A percentile compares a stretch with the other conserved stretches of the same genome.
Evolutionary conservation across 2,113 vertebrate species (phyloP).

Genomic region (Psettodes erumei): DNA sequence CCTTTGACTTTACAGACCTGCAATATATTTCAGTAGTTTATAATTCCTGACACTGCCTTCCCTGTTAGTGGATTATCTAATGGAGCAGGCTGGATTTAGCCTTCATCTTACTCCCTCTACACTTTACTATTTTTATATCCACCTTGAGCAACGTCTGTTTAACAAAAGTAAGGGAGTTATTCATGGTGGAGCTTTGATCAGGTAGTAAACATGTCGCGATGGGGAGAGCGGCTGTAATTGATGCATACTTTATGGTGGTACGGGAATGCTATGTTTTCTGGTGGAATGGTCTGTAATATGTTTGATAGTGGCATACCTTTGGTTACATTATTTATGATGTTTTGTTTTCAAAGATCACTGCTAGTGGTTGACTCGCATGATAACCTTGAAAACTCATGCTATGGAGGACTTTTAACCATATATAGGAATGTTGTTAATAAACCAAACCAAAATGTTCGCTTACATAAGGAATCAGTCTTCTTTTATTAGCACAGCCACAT

Average conservation of each 20-base stretch:
- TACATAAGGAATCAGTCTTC: background rate
- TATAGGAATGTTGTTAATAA: background rate
- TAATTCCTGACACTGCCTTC: conserved; percentile 16
- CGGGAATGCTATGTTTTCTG: too few relatives aligned
- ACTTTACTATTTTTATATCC: conserved; percentile 43
- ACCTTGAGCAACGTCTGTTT: conserved; percentile 40
- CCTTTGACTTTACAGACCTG: background rate
- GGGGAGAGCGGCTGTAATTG: background rate
- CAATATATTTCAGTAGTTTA: conserved; percentile 6
- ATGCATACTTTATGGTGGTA: too few relatives aligned
- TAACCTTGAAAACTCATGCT: background rate
- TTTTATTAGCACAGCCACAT: too few relatives aligned
- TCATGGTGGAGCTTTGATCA: conserved; percentile 21
- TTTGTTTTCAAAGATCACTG: background rate
- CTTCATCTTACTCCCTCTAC: conserved; percentile 23
- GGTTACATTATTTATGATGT: background rate
- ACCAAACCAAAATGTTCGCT: background rate
- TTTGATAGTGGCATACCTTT: background rate
- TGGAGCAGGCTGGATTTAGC: conserved; percentile 30
- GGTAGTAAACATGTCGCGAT: background rate
- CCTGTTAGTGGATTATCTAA: conserved; percentile 41
- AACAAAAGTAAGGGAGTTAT: conserved; percentile 14
- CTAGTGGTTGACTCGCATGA: background rate
- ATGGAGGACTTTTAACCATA: background rate
- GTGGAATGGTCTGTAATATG: background rate